Base-by-base conservation (phyloP, 1,140 invertebrate genomes). In the Geopemphigus sp. region DNA sequence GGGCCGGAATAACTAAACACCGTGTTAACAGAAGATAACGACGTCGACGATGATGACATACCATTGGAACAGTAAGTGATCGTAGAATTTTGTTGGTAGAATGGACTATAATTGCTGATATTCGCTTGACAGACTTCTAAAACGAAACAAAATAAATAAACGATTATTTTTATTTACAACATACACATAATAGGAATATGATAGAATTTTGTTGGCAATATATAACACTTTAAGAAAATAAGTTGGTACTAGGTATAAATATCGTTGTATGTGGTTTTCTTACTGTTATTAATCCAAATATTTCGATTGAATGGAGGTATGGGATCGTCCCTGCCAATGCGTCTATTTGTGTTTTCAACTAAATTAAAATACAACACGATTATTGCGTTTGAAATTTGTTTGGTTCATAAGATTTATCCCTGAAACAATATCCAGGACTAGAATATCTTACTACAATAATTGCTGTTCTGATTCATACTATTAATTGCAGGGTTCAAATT, bases 271-370 rank as follows among this genome's bases (percentile, higher is more conserved):
- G 32, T 39, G 32, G 8, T 78, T 29, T 24, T 12, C 74, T 78
- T 78, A 78, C 74, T 76, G 22, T 76, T 78, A 50, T 78, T 78
- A 8, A 78, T 78, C 54, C 39, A 78, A 47, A 78, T 17, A 63
- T 78, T 78, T 61, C 39, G 50, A 63, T 59, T 61, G 26, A 78
- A 78, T 47, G 57, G 14, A 17, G 39, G 57, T 6, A 39, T 2
- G n/a, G 14, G 26, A 11, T 78, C 74, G 15, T 63, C 74, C 29
- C 57, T 61, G 17, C 22, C n/a, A 3, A 56, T 32, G 26, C 39
- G 74, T 29, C 57, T 78, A 63, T 78, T 78, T 45, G 57, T 26
- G 12, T 78, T 78, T 50, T 78, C 74, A 45, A 78, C 74, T 78
- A 47, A 78, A 76, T 39, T 50, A 29, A 72, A 54, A 29, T 50